Conservation (phyloP, 1,140 invertebrate species). For the Nymphalis io region DNA sequence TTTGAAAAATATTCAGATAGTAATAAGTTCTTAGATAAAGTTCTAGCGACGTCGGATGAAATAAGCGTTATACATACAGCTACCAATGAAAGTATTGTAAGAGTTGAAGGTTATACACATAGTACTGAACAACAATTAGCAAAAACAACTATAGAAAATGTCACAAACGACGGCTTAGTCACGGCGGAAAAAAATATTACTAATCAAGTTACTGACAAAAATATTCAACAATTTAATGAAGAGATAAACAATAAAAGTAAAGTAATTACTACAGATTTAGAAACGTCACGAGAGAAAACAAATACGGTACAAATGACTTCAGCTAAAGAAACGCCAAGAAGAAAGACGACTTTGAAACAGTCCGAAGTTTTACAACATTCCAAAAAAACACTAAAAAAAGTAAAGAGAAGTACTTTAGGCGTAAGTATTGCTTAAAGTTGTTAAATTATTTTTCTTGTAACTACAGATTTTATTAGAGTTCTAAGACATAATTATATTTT, state of each 20-base stretch:
- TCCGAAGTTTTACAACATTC: constrained; percentile 8
- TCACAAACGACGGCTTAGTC: not conserved
- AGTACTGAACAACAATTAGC: not conserved
- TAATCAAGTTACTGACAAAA: not conserved
- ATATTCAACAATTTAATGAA: not conserved
- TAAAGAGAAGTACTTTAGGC: constrained; percentile 44
- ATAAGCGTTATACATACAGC: not conserved
- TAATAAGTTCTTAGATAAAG: not conserved
- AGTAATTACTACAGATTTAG: not conserved
- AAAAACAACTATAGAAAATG: not conserved
- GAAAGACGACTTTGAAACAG: constrained; percentile 12
- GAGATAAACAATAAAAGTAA: not conserved
- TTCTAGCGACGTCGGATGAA: not conserved
- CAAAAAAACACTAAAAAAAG: not conserved
- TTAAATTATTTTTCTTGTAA: too few species aligned
- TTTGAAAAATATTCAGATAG: not conserved
- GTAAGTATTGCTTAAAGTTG: constrained; percentile 38
- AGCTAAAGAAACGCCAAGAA: constrained; percentile 14
- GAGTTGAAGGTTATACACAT: too few species aligned
- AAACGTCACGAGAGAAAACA: not conserved
- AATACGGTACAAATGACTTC: not conserved
- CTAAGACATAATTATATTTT: not conserved
- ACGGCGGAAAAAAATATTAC: not conserved
- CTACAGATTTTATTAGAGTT: too few species aligned
- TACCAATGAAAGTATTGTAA: not conserved